phyloP scores from a whole-genome alignment of 1,140 invertebrate species.

The Drosophila lini region DNA sequence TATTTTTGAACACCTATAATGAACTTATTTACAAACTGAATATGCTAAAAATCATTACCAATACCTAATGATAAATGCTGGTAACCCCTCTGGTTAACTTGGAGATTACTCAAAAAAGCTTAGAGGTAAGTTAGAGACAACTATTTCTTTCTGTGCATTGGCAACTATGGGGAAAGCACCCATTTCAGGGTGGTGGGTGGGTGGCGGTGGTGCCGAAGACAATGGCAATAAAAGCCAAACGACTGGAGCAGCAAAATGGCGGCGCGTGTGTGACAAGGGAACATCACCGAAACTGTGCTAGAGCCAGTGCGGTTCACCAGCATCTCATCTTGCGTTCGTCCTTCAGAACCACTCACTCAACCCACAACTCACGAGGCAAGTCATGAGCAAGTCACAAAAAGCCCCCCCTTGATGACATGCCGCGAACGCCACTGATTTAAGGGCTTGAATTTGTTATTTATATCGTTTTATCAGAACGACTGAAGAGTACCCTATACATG shows the following conservation, averaged over 20 bases:
- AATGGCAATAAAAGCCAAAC: slow-evolving; percentile 67
- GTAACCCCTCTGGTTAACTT: not conserved
- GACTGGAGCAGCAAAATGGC: slow-evolving; percentile 59
- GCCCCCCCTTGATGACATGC: not conserved
- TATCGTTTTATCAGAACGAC: not conserved
- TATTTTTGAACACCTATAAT: not conserved
- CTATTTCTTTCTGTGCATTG: slow-evolving; percentile 5
- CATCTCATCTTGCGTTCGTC: slow-evolving; percentile 28
- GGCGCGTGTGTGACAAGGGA: slow-evolving; percentile 51
- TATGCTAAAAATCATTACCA: not conserved
- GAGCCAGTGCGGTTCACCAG: slow-evolving; percentile 22
- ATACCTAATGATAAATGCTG: too few species aligned
- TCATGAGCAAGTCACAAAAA: not conserved
- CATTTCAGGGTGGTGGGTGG: not conserved
- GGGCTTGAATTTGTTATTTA: not conserved
- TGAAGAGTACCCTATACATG: slow-evolving; percentile 1
- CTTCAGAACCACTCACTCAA: slow-evolving; percentile 14
- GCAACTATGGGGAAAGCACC: not conserved
- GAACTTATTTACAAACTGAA: not conserved
- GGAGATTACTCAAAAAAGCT: not conserved
- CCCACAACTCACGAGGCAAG: slow-evolving; percentile 2
- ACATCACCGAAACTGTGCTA: slow-evolving; percentile 29
- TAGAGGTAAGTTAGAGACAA: not conserved
- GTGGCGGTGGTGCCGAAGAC: slow-evolving; percentile 22
- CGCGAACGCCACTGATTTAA: not conserved